Percentiles rank a stretch among this genome's conserved stretches.
Conservation (phyloP, 2,888 invertebrate genomes). For the Scaptomyza cyrtandrae region DNA sequence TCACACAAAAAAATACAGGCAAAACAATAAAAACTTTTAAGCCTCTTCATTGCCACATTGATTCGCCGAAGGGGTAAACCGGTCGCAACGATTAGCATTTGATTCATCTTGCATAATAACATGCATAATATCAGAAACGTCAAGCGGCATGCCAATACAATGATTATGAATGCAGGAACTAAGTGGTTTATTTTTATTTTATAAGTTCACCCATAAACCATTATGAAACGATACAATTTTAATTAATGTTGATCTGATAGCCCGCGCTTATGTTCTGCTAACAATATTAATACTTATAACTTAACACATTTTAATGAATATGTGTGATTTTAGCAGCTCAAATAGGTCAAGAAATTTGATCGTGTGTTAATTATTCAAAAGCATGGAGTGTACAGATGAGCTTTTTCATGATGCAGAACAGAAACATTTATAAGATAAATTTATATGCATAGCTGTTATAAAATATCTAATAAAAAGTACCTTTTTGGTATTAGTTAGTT, state of each 20-base stretch:
- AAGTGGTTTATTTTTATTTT: conserved; percentile 23
- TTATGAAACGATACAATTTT: not conserved
- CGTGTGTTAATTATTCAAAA: not conserved
- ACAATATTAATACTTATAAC: too few relatives aligned
- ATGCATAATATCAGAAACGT: conserved; percentile 31
- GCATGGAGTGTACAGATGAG: not conserved
- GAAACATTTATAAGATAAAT: too few relatives aligned
- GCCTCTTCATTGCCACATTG: conserved; percentile 56
- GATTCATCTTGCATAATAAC: conserved; percentile 63
- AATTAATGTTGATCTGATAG: not conserved
- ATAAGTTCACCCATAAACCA: not conserved
- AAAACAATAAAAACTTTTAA: conserved; percentile 43
- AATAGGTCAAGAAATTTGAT: not conserved
- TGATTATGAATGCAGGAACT: conserved; percentile 37
- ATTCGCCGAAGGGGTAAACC: conserved; percentile 56
- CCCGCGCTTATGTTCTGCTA: not conserved
- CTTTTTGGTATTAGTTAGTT: too few relatives aligned
- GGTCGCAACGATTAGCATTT: conserved; percentile 70
- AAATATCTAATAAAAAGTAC: too few relatives aligned
- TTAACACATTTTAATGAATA: not conserved
- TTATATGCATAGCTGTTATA: too few relatives aligned
- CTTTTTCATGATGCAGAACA: too few relatives aligned
- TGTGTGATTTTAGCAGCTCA: not conserved
- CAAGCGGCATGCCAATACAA: conserved; percentile 18
- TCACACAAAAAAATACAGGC: conserved; percentile 1